Percentiles rank a stretch among this genome's conserved stretches.
These are phyloP conservation scores for Drosophila mauritiana DNA, from an alignment of 1,140 invertebrate species.

Conservation along the genomic window DNA sequence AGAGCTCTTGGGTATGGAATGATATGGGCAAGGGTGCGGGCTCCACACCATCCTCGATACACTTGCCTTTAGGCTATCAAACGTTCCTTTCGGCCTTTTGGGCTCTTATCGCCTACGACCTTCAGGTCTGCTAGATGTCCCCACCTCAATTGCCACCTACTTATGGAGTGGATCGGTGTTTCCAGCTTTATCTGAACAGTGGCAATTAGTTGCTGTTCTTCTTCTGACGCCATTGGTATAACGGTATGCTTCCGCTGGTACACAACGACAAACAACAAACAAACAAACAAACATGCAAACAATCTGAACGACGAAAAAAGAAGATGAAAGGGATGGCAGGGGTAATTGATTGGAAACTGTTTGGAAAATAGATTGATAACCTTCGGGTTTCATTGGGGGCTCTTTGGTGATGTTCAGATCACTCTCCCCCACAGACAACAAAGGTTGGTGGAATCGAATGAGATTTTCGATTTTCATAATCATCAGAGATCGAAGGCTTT, in stretches of 20 bases:
- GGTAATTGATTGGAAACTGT: constrained; percentile 41
- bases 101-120: constrained; percentile 18
- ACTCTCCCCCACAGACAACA: constrained; percentile 1
- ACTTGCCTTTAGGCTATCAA: background rate
- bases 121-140: constrained; percentile 18
- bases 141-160: constrained; percentile 13
- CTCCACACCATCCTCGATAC: background rate
- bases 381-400: constrained; percentile 22
- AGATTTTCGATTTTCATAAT: constrained; percentile 46
- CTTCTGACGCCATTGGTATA: constrained; percentile 24
- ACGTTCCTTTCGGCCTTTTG: background rate
- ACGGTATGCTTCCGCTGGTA: constrained; percentile 44
- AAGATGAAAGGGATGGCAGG: background rate
- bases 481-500: constrained; percentile 30
- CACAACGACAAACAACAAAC: constrained; percentile 10
- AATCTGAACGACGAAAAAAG: constrained; percentile 14
- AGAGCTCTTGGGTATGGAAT: constrained; percentile 14
- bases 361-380: constrained; percentile 21
- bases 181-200: constrained; percentile 45
- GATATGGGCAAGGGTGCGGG: constrained; percentile 1
- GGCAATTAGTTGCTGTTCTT: constrained; percentile 47
- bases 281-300: constrained; percentile 30
- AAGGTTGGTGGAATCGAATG: background rate
- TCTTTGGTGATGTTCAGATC: background rate
- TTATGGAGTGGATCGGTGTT: constrained; percentile 18